Conservation (phyloP, 2,797 vertebrate species). For the Ceyx erithaca region DNA sequence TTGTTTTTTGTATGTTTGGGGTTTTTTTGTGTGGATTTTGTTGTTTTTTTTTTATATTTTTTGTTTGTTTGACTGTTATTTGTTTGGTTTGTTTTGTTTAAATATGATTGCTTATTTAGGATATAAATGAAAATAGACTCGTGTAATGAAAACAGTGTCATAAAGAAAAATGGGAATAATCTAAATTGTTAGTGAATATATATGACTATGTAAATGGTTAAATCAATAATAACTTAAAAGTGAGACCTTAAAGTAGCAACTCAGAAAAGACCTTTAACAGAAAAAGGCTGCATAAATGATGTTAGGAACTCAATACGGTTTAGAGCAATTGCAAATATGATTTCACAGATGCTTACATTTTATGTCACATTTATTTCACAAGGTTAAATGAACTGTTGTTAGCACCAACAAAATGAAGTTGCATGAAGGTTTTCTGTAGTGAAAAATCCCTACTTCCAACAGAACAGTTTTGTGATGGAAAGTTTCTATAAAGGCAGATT, state of each 20-base stretch:
- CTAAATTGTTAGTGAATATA: neutral
- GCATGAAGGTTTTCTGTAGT: neutral
- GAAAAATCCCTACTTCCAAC: neutral
- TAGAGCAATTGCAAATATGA: conserved; percentile 20
- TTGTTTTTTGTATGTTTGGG: no score
- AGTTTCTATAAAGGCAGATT: neutral
- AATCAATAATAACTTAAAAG: neutral
- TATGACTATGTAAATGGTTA: neutral
- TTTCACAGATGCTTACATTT: conserved; percentile 36
- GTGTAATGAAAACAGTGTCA: neutral
- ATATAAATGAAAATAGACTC: neutral
- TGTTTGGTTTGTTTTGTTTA: neutral
- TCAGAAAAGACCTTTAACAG: neutral
- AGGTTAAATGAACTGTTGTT: conserved; percentile 31
- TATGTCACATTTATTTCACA: conserved; percentile 28
- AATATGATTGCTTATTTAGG: neutral
- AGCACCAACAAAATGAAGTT: neutral
- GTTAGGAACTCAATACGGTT: neutral
- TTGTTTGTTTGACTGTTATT: no score
- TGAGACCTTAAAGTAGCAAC: neutral
- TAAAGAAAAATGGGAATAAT: neutral
- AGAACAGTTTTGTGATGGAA: neutral
- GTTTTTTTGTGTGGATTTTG: no score
- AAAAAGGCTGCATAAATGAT: conserved; percentile 10
- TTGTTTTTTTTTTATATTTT: no score